Evolutionary conservation across 2,797 vertebrate genomes (phyloP).

Genomic region (Tragelaphus eurycerus): DNA sequence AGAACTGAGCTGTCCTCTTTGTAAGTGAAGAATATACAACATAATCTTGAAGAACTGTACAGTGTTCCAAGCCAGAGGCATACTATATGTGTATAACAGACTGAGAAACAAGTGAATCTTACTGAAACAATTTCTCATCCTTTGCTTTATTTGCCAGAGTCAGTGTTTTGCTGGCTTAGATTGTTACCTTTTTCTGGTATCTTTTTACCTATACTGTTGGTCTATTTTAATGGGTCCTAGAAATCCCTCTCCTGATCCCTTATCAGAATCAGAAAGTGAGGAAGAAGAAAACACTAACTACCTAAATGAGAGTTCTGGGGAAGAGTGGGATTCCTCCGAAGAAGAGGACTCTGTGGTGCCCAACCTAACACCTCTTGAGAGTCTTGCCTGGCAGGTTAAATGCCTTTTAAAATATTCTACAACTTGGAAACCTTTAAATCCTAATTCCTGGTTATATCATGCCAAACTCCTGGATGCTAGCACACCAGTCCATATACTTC

Average conservation of each 20-base stretch:
- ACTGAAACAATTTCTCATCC: slow-evolving; percentile 8
- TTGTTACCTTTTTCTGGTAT: slow-evolving; percentile 35
- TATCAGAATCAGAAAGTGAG: slow-evolving; percentile 55
- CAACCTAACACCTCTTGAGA: slow-evolving; percentile 46
- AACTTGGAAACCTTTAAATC: slow-evolving; percentile 56
- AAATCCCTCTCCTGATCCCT: slow-evolving; percentile 51
- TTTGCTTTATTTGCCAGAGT: slow-evolving; percentile 24
- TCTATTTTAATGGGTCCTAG: slow-evolving; percentile 41
- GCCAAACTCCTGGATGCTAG: slow-evolving; percentile 53
- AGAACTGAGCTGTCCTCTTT: slow-evolving; percentile 29
- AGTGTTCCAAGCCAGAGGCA: not conserved
- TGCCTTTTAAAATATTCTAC: slow-evolving; percentile 65
- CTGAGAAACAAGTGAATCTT: slow-evolving; percentile 42
- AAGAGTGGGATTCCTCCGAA: slow-evolving; percentile 54
- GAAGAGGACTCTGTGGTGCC: slow-evolving; percentile 7
- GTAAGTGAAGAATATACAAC: slow-evolving; percentile 38
- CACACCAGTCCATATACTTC: slow-evolving; percentile 52
- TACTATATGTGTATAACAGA: not conserved
- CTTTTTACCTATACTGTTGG: not conserved
- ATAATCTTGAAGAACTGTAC: slow-evolving; percentile 22
- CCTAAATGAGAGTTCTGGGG: slow-evolving; percentile 18
- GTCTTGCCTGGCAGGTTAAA: slow-evolving; percentile 61
- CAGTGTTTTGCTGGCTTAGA: slow-evolving; percentile 24
- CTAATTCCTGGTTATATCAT: slow-evolving; percentile 62
- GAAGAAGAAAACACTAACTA: slow-evolving; percentile 5